These are phyloP conservation scores for Pterostichus niger DNA, from an alignment of 2,888 invertebrate species.

Conservation along the genomic window DNA sequence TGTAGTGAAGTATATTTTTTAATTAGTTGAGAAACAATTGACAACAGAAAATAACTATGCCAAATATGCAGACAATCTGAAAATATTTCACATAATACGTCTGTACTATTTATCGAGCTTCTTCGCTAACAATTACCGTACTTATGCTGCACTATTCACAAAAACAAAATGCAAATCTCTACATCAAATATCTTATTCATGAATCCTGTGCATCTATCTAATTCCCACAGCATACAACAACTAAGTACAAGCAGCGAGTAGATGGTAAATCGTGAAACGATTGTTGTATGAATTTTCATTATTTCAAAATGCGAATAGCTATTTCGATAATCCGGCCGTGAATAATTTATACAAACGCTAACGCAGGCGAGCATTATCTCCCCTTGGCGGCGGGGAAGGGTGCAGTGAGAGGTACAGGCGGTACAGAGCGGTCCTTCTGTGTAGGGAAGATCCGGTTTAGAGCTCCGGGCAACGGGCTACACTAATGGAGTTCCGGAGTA, in stretches of 20 bases:
- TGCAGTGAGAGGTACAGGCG: background rate
- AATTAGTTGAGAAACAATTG: too few species aligned
- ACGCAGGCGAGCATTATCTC: constrained; percentile 52
- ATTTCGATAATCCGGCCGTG: constrained; percentile 66
- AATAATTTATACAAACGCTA: constrained; percentile 66
- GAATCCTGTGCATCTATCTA: constrained; percentile 4
- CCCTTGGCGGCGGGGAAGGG: constrained; percentile 32
- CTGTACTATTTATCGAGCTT: background rate
- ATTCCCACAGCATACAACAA: constrained; percentile 21
- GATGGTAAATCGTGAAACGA: constrained; percentile 44
- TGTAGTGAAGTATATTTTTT: too few species aligned
- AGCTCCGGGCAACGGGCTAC: constrained; percentile 65
- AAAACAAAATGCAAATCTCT: constrained; percentile 19
- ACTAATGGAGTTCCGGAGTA: constrained; percentile 67
- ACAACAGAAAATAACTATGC: too few species aligned
- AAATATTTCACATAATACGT: too few species aligned
- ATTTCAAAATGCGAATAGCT: constrained; percentile 63
- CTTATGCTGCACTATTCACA: constrained; percentile 25
- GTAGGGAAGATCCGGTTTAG: constrained; percentile 66
- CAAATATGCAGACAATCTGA: too few species aligned
- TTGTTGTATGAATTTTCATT: constrained; percentile 66
- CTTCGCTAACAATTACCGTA: constrained; percentile 30
- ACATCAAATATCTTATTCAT: constrained; percentile 26
- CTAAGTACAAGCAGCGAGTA: background rate
- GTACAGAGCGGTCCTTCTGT: constrained; percentile 54